Percentiles rank a stretch among this genome's conserved stretches.
Evolutionary conservation across 2,888 invertebrate species (phyloP).

Genomic region (Malthinus flaveolus): DNA sequence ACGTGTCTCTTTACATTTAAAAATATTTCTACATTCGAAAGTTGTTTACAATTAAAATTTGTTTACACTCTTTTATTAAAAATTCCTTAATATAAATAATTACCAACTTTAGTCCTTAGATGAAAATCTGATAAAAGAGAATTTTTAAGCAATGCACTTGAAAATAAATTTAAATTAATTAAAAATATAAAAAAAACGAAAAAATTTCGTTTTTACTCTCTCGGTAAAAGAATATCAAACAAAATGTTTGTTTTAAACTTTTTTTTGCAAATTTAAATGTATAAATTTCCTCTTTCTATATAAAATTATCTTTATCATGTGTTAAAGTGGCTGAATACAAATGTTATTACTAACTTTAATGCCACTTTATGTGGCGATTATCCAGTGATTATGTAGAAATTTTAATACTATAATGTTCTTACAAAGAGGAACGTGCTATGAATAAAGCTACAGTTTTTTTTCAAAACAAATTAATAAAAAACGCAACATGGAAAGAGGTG

Average conservation of each 20-base stretch:
- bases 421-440: constrained; percentile 45
- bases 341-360: constrained; percentile 28
- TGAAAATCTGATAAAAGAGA: constrained; percentile 1
- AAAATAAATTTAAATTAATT: constrained; percentile 4
- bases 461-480: constrained; percentile 50
- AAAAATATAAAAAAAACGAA: not conserved
- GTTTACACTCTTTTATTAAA: not conserved
- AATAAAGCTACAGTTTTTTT: constrained; percentile 32
- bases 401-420: constrained; percentile 46
- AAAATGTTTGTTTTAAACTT: not conserved
- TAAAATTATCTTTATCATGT: constrained; percentile 3
- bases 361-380: constrained; percentile 46
- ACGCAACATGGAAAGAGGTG: constrained; percentile 43
- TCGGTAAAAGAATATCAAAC: not conserved
- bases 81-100: constrained; percentile 4
- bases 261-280: not conserved
- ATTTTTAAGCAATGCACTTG: constrained; percentile 1
- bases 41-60: constrained; percentile 4
- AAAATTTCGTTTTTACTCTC: not conserved
- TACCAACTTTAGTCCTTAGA: not conserved
- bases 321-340: constrained; percentile 14
- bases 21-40: no score
- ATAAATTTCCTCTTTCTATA: not conserved
- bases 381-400: constrained; percentile 44
- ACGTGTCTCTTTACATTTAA: no score